A percentile compares a stretch with the other conserved stretches of the same genome.
These are phyloP conservation scores for Acanthopleura granulata DNA, from an alignment of 2,888 invertebrate genomes.

Conservation along the genomic window DNA sequence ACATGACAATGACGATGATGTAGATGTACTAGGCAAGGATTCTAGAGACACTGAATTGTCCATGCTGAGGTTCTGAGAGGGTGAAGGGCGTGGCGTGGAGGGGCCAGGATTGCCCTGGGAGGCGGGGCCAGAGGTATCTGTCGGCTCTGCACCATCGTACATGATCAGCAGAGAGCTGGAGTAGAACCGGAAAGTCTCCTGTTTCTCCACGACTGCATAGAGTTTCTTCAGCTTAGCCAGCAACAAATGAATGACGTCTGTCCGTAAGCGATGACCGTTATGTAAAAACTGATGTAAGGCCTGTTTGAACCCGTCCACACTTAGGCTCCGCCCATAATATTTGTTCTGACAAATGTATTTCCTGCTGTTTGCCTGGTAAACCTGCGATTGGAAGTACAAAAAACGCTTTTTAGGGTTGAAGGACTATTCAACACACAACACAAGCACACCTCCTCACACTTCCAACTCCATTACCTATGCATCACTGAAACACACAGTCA, in stretches of 20 bases:
- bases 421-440: too few species aligned
- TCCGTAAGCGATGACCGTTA: conserved; percentile 70
- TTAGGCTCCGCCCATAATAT: conserved; percentile 72
- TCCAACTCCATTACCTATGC: too few species aligned
- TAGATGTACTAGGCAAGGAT: too few species aligned
- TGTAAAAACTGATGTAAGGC: conserved; percentile 72
- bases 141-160: conserved; percentile 70
- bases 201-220: conserved; percentile 64
- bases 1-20: background rate
- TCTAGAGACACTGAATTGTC: conserved; percentile 1
- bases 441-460: too few species aligned
- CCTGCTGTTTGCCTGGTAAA: conserved; percentile 72
- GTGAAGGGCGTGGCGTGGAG: background rate
- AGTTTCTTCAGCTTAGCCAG: conserved; percentile 69
- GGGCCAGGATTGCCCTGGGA: background rate
- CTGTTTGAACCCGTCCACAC: conserved; percentile 71
- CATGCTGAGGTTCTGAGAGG: background rate
- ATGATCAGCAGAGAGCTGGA: conserved; percentile 74
- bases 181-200: conserved; percentile 73
- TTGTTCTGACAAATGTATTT: conserved; percentile 73
- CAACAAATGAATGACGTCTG: conserved; percentile 69
- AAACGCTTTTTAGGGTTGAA: too few species aligned
- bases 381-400: conserved; percentile 62
- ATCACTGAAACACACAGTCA: too few species aligned
- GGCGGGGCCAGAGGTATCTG: background rate